Evolutionary conservation across 2,113 vertebrate species (phyloP).

Genomic region (Ellobius talpinus): DNA sequence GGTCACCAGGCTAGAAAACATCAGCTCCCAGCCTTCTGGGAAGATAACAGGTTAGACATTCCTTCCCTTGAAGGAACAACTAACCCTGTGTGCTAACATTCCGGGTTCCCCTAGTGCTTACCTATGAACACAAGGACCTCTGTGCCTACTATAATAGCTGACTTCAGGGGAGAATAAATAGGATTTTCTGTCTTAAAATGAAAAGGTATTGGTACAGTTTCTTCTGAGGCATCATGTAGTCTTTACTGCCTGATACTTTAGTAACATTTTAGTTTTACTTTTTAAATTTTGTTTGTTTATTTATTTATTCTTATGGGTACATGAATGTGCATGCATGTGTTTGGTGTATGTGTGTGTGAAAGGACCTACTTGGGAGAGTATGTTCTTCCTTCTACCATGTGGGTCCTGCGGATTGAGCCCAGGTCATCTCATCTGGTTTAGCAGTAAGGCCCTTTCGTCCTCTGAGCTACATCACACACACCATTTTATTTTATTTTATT

Average conservation of each 20-base stretch:
- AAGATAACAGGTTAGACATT: too few species aligned
- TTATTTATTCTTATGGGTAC: neutral
- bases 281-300: too few species aligned
- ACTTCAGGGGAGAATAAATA: neutral
- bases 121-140: neutral
- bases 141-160: neutral
- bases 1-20: neutral
- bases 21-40: neutral
- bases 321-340: neutral
- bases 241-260: neutral
- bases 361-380: neutral
- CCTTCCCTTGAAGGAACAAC: neutral
- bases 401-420: neutral
- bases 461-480: neutral
- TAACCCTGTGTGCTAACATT: neutral
- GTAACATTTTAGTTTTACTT: neutral
- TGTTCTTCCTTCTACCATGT: neutral
- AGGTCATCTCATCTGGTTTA: neutral
- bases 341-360: neutral
- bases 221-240: neutral
- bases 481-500: neutral
- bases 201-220: neutral
- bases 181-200: neutral
- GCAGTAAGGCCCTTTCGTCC: neutral
- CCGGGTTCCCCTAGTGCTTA: neutral